Base-by-base conservation (phyloP, 30 jellyfish, hydroid and myxozoan genomes). In the Cassiopea xamachana region DNA sequence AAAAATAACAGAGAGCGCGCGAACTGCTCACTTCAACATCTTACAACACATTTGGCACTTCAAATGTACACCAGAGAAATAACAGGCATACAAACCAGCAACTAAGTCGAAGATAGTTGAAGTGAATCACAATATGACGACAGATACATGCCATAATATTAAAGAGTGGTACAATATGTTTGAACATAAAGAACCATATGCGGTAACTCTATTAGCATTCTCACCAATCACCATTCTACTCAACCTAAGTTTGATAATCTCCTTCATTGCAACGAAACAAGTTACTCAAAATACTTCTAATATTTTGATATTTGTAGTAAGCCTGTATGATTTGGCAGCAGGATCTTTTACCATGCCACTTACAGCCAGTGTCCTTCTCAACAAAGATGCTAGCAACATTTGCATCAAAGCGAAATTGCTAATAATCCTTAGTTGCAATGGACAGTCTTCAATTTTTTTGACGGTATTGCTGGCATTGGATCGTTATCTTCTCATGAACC, bases 251-350 rank as follows among this genome's bases (percentile, higher is more conserved):
- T 27, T 78, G 49, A 49, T 58, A 1, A 12, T 60, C 3, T 55
- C 87, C 14, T 47, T 78, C 18, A 46, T 78, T 78, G 71, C 60
- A 7, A 78, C 87, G 6, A 59, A 55, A 9, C 87, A 78, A n/a
- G 87, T 60, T 5, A 78, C 75, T 2, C 75, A 78, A 27, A 78
- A 78, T 18, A 78, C 87, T 6, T 78, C 87, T 1, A 78, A 51
- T 75, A 6, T 78, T 1, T 27, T 78, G 12, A 78, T 78, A 1
- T 46, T 78, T 78, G 50, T 19, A 3, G 49, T 78, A 39, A 78
- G 87, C 51, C 12, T 58, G 1, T 78, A 51, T 50, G 87, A 78
- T 27, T 59, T 60, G 14, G 87, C 51, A 16, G 51, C 87, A 2
- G 73, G 87, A 7, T 8, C 50, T 1, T 13, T 78, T 58, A 18